Percentiles rank a stretch among this genome's conserved stretches.
phyloP scores from a whole-genome alignment of 1,140 invertebrate species.

The Drosophila trapezifrons region DNA sequence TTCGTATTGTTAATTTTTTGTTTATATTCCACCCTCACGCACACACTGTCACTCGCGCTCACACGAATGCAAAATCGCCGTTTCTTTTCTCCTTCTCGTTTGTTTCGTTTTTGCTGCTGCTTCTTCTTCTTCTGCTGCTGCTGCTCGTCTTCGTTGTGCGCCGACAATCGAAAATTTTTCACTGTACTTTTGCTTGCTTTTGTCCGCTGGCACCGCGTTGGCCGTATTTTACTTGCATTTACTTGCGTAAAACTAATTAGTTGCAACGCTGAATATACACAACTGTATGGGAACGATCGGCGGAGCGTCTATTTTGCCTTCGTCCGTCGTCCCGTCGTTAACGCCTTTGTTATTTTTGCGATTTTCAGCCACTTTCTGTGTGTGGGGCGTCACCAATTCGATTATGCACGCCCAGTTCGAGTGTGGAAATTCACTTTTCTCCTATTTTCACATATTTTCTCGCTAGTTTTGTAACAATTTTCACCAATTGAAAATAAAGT shows the following conservation, averaged over 20 bases:
- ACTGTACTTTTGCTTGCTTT: conserved; percentile 69
- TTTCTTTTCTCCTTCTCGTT: conserved; percentile 66
- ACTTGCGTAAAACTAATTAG: conserved; percentile 48
- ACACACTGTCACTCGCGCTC: conserved; percentile 32
- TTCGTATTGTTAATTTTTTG: conserved; percentile 55
- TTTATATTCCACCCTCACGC: conserved; percentile 65
- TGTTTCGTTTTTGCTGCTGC: conserved; percentile 64
- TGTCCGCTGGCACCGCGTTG: conserved; percentile 45
- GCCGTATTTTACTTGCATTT: conserved; percentile 54
- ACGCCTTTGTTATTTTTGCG: conserved; percentile 69
- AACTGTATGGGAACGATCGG: conserved; percentile 36
- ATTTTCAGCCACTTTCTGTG: conserved; percentile 36
- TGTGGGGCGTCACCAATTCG: conserved; percentile 17
- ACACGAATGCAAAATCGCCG: conserved; percentile 44
- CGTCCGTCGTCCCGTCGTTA: conserved; percentile 48
- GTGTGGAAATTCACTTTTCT: conserved; percentile 12
- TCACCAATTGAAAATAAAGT: conserved; percentile 61
- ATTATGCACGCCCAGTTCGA: conserved; percentile 19
- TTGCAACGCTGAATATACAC: conserved; percentile 43
- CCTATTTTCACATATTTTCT: conserved; percentile 66
- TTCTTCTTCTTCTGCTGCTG: conserved; percentile 42
- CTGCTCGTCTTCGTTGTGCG: conserved; percentile 45
- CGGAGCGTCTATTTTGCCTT: conserved; percentile 45
- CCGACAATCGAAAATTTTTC: conserved; percentile 78
- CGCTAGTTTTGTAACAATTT: conserved; percentile 70